Evolutionary conservation across 2,888 invertebrate species (phyloP).

Genomic region (Drosophila nr. medialis): DNA sequence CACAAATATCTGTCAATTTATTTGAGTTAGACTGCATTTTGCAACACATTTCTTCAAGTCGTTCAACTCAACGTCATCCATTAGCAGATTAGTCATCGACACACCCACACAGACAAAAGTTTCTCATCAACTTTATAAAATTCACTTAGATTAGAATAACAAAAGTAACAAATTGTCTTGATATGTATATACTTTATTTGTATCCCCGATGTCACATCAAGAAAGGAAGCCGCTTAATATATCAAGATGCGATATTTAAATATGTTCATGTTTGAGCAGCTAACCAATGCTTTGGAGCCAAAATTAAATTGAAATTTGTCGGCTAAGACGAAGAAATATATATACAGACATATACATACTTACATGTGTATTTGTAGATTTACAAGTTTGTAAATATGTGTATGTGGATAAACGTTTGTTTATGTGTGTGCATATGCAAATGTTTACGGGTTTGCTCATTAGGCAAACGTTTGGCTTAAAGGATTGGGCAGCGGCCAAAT

Average conservation of each 20-base stretch:
- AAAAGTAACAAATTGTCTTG: background rate
- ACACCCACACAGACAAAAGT: background rate
- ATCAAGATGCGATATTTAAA: background rate
- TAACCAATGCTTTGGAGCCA: background rate
- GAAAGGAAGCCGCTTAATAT: background rate
- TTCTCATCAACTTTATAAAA: background rate
- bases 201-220: background rate
- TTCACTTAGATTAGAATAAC: background rate
- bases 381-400: background rate
- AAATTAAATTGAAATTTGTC: background rate
- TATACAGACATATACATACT: background rate
- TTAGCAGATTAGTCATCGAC: background rate
- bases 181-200: background rate
- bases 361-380: background rate
- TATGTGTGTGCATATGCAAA: background rate
- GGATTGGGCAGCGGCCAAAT: constrained; percentile 6
- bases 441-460: constrained; percentile 3
- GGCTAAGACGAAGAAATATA: background rate
- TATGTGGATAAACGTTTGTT: background rate
- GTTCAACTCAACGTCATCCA: background rate
- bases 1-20: background rate
- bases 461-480: constrained; percentile 1
- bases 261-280: background rate
- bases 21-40: background rate
- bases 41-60: background rate